Base-by-base conservation (phyloP, 2,113 vertebrate species). In the Podarcis muralis region DNA sequence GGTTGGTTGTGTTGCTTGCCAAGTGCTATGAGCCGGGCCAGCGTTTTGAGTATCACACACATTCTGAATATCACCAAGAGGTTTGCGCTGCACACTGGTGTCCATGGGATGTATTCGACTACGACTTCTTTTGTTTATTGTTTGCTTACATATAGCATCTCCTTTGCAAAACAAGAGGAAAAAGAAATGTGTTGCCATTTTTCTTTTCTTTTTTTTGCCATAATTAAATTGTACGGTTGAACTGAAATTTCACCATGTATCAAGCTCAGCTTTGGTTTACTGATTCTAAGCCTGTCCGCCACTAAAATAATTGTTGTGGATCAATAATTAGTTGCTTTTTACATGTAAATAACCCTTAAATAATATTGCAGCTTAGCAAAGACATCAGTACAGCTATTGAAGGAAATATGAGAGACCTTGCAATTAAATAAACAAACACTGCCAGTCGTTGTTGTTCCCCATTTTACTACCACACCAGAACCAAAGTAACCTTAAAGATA, bases 11-110 rank as follows among this genome's bases (percentile, higher is more conserved):
- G 94, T 74, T 4, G 95, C 12, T 87, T 91, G 96, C 97, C 97
- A 97, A 0, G 92, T 6, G 0, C 93, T 93, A 90, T 87, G 95
- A 1, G 93, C 69, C 5, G 92, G 37, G 1, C 88, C 30, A 20
- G 87, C 0, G 7, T 85, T 66, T 93, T 88, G 94, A 68, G 9
- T 88, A 6, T 96, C 96, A 2, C 82, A 82, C 87, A 92, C 37
- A 1, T 96, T 97, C 27, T 97, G 97, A 20, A 97, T 93, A 79
- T 97, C 94, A 27, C 94, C 90, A 0, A 97, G 94, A 74, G 93
- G 96, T 85, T 94, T 95, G 66, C 95, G 94, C 62, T 97, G 96
- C 1, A 87, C 9, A 16, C n/a, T 93, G 1, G 91, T 11, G 69
- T 96, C 95, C 87, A 87, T 4, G 2, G 93, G 93, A 27, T 90